Conservation (phyloP, 2,797 vertebrate species). For the Sebastiscus albofasciatus region DNA sequence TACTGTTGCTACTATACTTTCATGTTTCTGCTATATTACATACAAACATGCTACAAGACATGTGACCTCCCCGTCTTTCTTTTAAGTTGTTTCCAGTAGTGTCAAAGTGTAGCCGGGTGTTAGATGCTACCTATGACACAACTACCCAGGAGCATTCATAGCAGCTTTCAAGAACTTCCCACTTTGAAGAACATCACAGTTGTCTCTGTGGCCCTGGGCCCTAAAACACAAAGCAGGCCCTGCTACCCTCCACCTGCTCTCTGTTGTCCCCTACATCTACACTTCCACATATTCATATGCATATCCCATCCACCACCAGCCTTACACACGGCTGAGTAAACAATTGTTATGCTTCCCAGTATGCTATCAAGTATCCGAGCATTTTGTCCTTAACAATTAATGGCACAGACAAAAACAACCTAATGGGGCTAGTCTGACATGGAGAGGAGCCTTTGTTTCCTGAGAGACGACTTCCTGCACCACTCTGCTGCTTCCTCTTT, state of each 20-base stretch:
- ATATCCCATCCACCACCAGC: not conserved
- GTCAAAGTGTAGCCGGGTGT: constrained; percentile 13
- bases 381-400: not conserved
- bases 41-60: not conserved
- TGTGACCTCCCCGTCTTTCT: not conserved
- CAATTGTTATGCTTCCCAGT: not conserved
- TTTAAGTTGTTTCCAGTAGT: not conserved
- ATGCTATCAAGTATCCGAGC: not conserved
- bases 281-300: not conserved
- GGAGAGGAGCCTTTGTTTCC: constrained; percentile 19
- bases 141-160: constrained; percentile 45
- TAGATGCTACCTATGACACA: constrained; percentile 41
- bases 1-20: not conserved
- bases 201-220: constrained; percentile 77
- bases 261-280: not conserved
- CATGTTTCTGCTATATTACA: not conserved
- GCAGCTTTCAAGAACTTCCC: constrained; percentile 75
- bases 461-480: constrained; percentile 33
- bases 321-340: not conserved
- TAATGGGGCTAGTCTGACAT: constrained; percentile 19
- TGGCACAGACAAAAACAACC: not conserved
- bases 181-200: constrained; percentile 84
- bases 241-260: not conserved
- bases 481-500: constrained; percentile 11
- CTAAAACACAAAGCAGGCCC: constrained; percentile 67